Evolutionary conservation across 2,888 invertebrate species (phyloP), one percentile per base, ranked within the genome.

Genomic region (Rhamnusium bicolor): DNA sequence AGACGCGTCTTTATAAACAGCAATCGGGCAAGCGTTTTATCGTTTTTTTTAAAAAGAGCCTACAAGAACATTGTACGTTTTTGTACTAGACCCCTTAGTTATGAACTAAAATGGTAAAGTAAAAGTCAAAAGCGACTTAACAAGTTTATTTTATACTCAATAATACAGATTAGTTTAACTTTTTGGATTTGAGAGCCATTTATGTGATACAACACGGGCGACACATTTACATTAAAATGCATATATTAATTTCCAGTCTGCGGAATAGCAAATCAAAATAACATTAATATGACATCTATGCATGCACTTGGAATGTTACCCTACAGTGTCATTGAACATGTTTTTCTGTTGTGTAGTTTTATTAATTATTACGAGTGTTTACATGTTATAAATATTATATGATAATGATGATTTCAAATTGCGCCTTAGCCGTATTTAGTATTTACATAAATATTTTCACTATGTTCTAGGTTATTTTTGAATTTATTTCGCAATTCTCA

Each of bases 391-490:
- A 54, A 54, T 54, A 27, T 56, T 56, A 56, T 21, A 54, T 14
- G 54, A 56, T 56, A 56, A 56, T 56, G 54, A 56, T 56, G 27
- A 56, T 27, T 56, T 56, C n/a, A 27, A 56, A 56, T 27, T 56
- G 54, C 54, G 54, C 54, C 27, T 56, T 56, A 56, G 27, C 12
- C 14, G 24, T 56, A 56, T 56, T 27, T 14, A 27, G 10, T 14
- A 56, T 56, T 27, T 56, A 56, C 54, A 56, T 56, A 56, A 56
- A 56, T 16, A 56, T 27, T 56, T 56, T 56, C 54, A 56, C 27
- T 56, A 56, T 56, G 54, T n/a, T 14, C n/a, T 24, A 24, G 24
- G 54, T 56, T 56, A 56, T 56, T 56, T 56, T 56, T 56, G 54
- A 56, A 56, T 6, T 14, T 24, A 27, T 56, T 56, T 56, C 54